Base-by-base conservation (phyloP, 2,888 invertebrate species). In the Oscheius sp. region DNA sequence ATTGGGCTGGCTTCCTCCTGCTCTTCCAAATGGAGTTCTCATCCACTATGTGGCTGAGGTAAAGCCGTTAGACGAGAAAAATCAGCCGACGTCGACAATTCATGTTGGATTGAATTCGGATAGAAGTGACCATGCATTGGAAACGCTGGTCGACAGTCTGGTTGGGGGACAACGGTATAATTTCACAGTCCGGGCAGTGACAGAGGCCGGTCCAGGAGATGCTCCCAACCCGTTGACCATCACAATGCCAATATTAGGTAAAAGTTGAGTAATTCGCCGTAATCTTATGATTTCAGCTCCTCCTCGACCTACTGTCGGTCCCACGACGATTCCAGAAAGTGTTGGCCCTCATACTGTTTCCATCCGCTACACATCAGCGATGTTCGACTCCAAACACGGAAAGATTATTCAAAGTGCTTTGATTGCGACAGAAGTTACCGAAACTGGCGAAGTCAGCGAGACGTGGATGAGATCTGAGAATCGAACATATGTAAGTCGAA, bases 181-280 rank as follows among this genome's bases (percentile, higher is more conserved):
- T 43, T 76, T 77, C 58, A 66, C 72, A 25, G 82, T 86, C 0
- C 76, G 79, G 7, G 87, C 87, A 0, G 86, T 84, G 25, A 87
- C 84, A 1, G 87, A 85, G 66, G 87, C 87, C 6, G 87, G 87
- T 7, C 75, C 79, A 23, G 86, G 86, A 27, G 83, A 84, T 56
- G 58, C 73, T 2, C 80, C 82, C 41, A 74, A 74, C 0, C 74
- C 77, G 0, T 72, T 77, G 16, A 66, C 61, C 23, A 70, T 85
- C 41, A 73, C 75, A 18, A 85, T 86, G 85, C 86, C 86, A 7
- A 75, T 86, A 21, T 72, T 80, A 78, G 84, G 82, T 82, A 56
- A 18, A n/a, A 35, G 35, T 35, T 3, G 9, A 6, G 5, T 35
- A 35, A 6, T 6, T 35, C 3, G 5, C 35, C 35, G 5, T 6